Conservation (phyloP, 2,888 invertebrate genomes). For the Chrysolina americana region DNA sequence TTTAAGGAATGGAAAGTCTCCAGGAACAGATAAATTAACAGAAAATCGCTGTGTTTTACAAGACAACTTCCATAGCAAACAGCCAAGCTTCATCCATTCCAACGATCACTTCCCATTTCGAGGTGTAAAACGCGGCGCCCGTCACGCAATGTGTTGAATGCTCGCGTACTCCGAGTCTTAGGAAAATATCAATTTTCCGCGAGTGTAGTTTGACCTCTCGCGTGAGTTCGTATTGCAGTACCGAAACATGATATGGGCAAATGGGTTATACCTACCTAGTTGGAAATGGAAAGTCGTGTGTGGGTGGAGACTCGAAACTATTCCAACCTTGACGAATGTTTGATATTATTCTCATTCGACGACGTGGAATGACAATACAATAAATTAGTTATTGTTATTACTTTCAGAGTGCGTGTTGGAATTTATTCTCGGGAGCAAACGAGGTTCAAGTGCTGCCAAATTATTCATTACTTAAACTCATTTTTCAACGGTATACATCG, state of each 20-base stretch:
- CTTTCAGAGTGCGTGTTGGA: background rate
- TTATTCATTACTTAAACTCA: too few species aligned
- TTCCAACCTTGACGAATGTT: constrained; percentile 11
- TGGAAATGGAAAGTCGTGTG: constrained; percentile 2
- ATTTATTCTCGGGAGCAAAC: background rate
- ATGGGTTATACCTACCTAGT: background rate
- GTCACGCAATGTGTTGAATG: background rate
- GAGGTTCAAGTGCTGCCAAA: background rate
- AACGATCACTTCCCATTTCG: background rate
- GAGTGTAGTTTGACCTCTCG: background rate
- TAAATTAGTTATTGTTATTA: constrained; percentile 4
- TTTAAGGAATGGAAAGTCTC: too few species aligned
- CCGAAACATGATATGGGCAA: background rate
- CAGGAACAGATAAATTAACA: too few species aligned
- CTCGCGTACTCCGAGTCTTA: background rate
- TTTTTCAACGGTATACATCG: too few species aligned
- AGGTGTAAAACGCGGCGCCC: background rate
- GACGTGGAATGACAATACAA: background rate
- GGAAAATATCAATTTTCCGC: background rate
- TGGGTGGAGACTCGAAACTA: constrained; percentile 9
- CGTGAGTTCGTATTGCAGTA: background rate
- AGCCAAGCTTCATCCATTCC: background rate
- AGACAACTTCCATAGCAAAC: too few species aligned
- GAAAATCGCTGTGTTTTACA: too few species aligned
- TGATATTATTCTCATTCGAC: background rate